phyloP scores from a whole-genome alignment of 2,888 invertebrate species.

The Spilosoma lubricipeda region DNA sequence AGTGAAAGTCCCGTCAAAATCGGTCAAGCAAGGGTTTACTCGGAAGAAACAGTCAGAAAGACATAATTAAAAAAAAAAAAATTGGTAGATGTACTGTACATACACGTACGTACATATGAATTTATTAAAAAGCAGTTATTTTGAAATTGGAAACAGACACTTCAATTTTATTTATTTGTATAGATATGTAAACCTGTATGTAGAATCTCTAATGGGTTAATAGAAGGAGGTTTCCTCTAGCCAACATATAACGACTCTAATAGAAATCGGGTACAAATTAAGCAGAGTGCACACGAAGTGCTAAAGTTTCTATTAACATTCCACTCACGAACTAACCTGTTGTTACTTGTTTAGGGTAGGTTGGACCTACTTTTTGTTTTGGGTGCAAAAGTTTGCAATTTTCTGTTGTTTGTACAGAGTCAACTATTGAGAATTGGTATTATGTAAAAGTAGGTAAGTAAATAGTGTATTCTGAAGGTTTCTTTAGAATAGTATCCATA shows the following conservation, averaged over 20 bases:
- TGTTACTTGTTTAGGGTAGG: slow-evolving; percentile 46
- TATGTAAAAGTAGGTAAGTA: neutral
- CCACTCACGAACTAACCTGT: slow-evolving; percentile 41
- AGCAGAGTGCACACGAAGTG: slow-evolving; percentile 22
- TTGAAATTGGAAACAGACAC: too few relatives aligned
- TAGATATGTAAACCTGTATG: neutral
- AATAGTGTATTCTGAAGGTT: too few relatives aligned
- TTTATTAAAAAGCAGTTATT: too few relatives aligned
- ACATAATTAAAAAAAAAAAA: too few relatives aligned
- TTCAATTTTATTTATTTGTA: too few relatives aligned
- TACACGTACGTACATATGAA: too few relatives aligned
- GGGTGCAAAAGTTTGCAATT: slow-evolving; percentile 37
- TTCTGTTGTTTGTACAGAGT: slow-evolving; percentile 29
- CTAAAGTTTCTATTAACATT: slow-evolving; percentile 33
- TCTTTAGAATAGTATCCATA: too few relatives aligned
- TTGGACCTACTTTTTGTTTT: slow-evolving; percentile 21
- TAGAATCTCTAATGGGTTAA: neutral
- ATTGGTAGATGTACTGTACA: too few relatives aligned
- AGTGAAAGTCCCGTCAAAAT: too few relatives aligned
- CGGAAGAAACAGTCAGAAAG: too few relatives aligned
- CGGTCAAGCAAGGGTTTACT: too few relatives aligned
- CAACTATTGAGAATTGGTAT: neutral
- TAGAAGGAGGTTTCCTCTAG: slow-evolving; percentile 1
- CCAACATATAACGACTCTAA: slow-evolving; percentile 11
- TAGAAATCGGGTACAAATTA: slow-evolving; percentile 38